Base-by-base conservation (phyloP, 2,113 vertebrate species). In the Columba janthina region DNA sequence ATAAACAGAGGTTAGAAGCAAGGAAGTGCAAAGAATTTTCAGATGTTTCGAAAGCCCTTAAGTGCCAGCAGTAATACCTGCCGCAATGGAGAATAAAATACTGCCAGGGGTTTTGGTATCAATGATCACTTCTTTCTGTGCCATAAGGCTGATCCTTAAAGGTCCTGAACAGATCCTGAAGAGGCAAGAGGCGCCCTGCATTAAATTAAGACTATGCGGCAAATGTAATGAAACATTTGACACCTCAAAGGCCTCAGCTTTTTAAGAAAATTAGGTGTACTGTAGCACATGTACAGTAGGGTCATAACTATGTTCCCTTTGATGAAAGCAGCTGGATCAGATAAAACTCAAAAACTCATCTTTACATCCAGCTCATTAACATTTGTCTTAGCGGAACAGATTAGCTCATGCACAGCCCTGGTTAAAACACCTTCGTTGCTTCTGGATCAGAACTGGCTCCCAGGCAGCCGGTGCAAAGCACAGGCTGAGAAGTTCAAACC, bases 1-100 rank as follows among this genome's bases (percentile, higher is more conserved):
- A 83, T 76, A 91, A 93, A 78, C n/a, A 83, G 56, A 80, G n/a
- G 29, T 84, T 94, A 80, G 44, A 76, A 91, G 53, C 24, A 64
- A n/a, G 40, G 38, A 77, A 85, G 46, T 34, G 61, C 44, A 79
- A 67, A 93, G 53, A 86, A 62, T 58, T 70, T 66, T 53, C 13
- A 66, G 51, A 95, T 36, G 72, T 57, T 94, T 80, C 60, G 64
- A 54, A 73, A 88, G 5, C 28, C 19, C 71, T 74, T 72, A 85
- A 87, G 42, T n/a, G 22, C 16, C 73, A 58, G 25, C 44, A 86
- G 34, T 32, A 90, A 42, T 80, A 69, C 28, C 46, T 48, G 31
- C 11, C 1, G 4, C 53, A 84, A n/a, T 19, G 70, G 71, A 71
- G 29, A 25, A 32, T 73, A 36, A 60, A 86, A 44, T 28, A 38